Conservation (phyloP, 1,140 invertebrate species). For the Araneus ventricosus region DNA sequence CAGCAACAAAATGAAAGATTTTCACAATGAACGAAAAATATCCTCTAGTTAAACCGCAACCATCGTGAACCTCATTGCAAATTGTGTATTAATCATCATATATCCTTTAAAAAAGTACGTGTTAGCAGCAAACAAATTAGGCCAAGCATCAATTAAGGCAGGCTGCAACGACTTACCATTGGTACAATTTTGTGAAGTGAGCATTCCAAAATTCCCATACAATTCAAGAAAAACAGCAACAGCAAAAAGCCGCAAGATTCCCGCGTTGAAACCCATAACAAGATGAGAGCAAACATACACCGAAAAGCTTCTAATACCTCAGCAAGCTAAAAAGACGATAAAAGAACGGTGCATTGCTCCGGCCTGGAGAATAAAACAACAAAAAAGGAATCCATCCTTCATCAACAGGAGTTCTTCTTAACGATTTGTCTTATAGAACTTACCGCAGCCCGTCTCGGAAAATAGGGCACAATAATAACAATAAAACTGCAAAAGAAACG, state of each 20-base stretch:
- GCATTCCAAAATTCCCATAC: background rate
- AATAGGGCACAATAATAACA: conserved; percentile 65
- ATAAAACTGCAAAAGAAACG: conserved; percentile 68
- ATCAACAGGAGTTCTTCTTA: conserved; percentile 65
- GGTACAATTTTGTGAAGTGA: too few species aligned
- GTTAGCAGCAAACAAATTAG: too few species aligned
- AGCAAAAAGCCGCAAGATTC: background rate
- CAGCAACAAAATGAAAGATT: too few species aligned
- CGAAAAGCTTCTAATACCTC: conserved; percentile 24
- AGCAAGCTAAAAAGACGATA: background rate
- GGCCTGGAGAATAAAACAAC: background rate
- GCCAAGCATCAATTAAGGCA: too few species aligned
- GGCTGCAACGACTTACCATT: too few species aligned
- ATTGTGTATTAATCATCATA: too few species aligned
- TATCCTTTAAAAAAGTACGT: too few species aligned
- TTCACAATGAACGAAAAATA: too few species aligned
- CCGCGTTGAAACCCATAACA: background rate
- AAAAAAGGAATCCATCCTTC: conserved; percentile 45
- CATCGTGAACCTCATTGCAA: too few species aligned
- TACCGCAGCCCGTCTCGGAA: background rate
- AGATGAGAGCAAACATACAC: background rate
- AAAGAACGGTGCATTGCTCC: background rate
- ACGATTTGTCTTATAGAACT: conserved; percentile 62
- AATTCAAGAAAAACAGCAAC: background rate
- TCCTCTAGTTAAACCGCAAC: too few species aligned